A percentile compares a stretch with the other conserved stretches of the same genome.
phyloP scores from a whole-genome alignment of 2,888 invertebrate species.

The Elysia crispata region DNA sequence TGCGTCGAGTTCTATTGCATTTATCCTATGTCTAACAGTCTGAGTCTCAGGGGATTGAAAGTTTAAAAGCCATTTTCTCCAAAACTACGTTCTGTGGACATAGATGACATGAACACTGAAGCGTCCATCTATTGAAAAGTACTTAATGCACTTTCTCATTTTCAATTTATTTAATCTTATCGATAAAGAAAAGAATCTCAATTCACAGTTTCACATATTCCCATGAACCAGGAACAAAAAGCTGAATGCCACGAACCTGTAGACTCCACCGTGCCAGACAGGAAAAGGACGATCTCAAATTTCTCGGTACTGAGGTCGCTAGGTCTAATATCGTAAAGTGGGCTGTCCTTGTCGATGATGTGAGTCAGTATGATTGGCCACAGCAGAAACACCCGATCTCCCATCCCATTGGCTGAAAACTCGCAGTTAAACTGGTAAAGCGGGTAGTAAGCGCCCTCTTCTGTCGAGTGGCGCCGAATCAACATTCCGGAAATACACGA shows the following conservation, averaged over 20 bases:
- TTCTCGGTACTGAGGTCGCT: slow-evolving; percentile 92
- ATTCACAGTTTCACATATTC: no score
- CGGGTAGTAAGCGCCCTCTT: slow-evolving; percentile 94
- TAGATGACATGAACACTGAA: no score
- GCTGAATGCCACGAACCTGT: slow-evolving; percentile 81
- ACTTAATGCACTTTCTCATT: no score
- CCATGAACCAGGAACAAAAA: no score
- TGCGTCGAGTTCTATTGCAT: no score
- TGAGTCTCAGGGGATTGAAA: no score
- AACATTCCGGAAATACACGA: slow-evolving; percentile 95
- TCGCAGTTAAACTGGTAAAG: slow-evolving; percentile 95
- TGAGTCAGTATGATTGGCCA: slow-evolving; percentile 98
- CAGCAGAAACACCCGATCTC: slow-evolving; percentile 95
- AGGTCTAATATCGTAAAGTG: slow-evolving; percentile 91
- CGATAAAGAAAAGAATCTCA: no score
- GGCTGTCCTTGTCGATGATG: slow-evolving; percentile 92
- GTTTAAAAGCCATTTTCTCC: no score
- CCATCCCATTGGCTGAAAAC: slow-evolving; percentile 92
- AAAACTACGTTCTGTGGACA: no score
- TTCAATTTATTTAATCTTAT: no score
- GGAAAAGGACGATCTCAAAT: slow-evolving; percentile 95
- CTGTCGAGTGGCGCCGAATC: slow-evolving; percentile 92
- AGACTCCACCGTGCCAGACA: slow-evolving; percentile 93
- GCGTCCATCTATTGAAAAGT: no score
- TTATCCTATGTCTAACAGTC: no score